Evolutionary conservation across 2,113 vertebrate genomes (phyloP), one percentile per base, ranked within the genome.

Genomic region (Rallus limicola): DNA sequence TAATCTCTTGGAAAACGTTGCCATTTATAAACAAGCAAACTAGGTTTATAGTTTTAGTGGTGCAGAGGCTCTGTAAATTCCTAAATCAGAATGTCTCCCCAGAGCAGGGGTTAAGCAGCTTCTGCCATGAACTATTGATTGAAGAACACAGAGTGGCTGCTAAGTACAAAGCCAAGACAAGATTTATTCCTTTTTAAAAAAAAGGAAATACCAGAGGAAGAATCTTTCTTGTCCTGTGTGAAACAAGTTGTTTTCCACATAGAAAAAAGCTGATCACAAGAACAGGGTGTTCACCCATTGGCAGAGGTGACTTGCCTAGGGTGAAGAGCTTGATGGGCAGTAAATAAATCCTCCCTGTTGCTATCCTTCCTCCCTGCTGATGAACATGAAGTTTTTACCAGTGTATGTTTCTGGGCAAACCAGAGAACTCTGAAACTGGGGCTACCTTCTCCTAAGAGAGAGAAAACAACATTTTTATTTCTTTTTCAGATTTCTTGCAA

Each of bases 61-160:
- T 56, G 34, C 33, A 42, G 3, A 76, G 58, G 33, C 24, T 91
- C 58, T 90, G 52, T 79, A 48, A 28, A 31, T 48, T 82, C 81
- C 40, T 74, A 56, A 94, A 59, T 70, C 60, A 67, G 64, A 91
- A 65, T 1, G 0, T 26, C 85, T 78, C 92, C 20, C 0, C 18
- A 79, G 93, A 96, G 58, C 56, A 84, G 62, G 19, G n/a, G 26
- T 42, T 72, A 72, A 1, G 33, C 2, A 2, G 63, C 67, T 86
- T 86, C 85, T 86, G 85, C 86, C 55, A 48, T 23, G 58, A 94
- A 88, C 82, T 93, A 63, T 65, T 63, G 86, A 93, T 88, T 90
- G 17, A 29, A 83, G 60, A 88, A 59, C 34, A 71, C 11, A 44
- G 38, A 60, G 46, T 8, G 10, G n/a, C 62, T 80, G 78, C 21